Conservation (phyloP, 2,113 vertebrate species). For the Cochlearius cochlearius region DNA sequence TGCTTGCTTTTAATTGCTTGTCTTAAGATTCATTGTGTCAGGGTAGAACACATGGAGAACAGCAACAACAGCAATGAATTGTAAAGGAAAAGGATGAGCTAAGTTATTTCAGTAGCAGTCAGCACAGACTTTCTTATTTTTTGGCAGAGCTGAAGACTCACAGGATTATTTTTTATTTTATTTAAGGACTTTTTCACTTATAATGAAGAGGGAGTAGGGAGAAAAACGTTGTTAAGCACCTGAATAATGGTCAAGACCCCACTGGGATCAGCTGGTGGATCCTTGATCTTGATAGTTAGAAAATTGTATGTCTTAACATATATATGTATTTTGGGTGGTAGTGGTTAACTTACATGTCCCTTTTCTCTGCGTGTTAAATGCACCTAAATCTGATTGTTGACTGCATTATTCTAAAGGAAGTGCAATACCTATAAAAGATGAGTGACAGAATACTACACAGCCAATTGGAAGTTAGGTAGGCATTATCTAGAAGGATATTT, state of each 20-base stretch:
- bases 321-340: rapidly evolving
- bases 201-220: background rate
- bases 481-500: background rate
- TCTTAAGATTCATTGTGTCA: background rate
- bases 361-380: background rate
- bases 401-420: background rate
- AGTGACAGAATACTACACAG: background rate
- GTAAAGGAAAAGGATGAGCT: background rate
- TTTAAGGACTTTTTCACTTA: background rate
- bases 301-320: background rate
- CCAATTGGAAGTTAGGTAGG: background rate
- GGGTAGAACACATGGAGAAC: rapidly evolving
- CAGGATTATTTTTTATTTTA: background rate
- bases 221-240: background rate
- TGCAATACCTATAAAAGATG: background rate
- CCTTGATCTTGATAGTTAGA: background rate
- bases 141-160: background rate
- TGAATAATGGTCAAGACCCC: background rate
- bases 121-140: background rate
- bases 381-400: background rate
- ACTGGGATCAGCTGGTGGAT: background rate
- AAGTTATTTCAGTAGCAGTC: background rate
- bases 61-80: background rate
- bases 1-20: background rate
- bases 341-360: background rate